Evolutionary conservation across 2,113 vertebrate species (phyloP).

Genomic region (Thunnus maccoyii): DNA sequence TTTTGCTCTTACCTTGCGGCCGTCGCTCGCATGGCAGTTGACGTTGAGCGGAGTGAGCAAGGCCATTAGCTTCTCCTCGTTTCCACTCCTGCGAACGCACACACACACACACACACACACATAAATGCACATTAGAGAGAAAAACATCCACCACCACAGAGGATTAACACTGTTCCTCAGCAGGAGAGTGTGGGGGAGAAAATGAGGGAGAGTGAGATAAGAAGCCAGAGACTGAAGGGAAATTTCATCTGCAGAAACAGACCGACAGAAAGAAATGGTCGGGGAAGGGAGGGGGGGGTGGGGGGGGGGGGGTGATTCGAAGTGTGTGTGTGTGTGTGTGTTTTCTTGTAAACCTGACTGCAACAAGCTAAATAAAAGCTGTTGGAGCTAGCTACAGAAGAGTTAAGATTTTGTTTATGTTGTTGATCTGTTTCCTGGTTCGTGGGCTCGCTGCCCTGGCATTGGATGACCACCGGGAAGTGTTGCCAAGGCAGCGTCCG

Average conservation of each 20-base stretch:
- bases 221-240: slow-evolving; percentile 44
- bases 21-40: slow-evolving; percentile 99
- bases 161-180: slow-evolving; percentile 62
- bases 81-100: slow-evolving; percentile 91
- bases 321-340: slow-evolving; percentile 15
- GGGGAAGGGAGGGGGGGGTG: not conserved
- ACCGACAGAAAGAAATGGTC: slow-evolving; percentile 17
- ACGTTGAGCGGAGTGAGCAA: slow-evolving; percentile 98
- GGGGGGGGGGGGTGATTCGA: not conserved
- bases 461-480: slow-evolving; percentile 48
- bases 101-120: slow-evolving; percentile 30
- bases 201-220: slow-evolving; percentile 60
- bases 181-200: slow-evolving; percentile 39
- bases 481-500: slow-evolving; percentile 51
- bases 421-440: slow-evolving; percentile 50
- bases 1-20: slow-evolving; percentile 91
- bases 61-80: slow-evolving; percentile 99
- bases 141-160: slow-evolving; percentile 35
- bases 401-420: slow-evolving; percentile 32
- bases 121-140: slow-evolving; percentile 24
- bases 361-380: slow-evolving; percentile 1
- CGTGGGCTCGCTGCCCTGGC: slow-evolving; percentile 41
- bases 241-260: slow-evolving; percentile 45
- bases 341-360: slow-evolving; percentile 4
- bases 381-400: slow-evolving; percentile 6